Evolutionary conservation across 2,797 vertebrate genomes (phyloP).

Genomic region (Tangara arthus): DNA sequence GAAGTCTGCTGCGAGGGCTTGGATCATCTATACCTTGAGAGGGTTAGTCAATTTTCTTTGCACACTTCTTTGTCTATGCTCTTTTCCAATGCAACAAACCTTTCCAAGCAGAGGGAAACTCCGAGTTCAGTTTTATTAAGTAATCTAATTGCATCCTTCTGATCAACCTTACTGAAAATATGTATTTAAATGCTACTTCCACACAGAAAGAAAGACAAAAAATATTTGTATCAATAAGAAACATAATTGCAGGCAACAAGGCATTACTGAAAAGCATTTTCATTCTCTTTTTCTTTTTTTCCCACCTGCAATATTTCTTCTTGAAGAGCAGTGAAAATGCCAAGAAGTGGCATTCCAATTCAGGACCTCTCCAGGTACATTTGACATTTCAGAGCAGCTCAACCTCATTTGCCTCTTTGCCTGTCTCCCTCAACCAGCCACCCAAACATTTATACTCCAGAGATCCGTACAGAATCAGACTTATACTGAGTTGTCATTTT

Average conservation of each 20-base stretch:
- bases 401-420: background rate
- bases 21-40: background rate
- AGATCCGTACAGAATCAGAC: background rate
- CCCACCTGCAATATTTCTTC: background rate
- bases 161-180: background rate
- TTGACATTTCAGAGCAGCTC: slow-evolving; percentile 19
- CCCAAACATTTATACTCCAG: slow-evolving; percentile 18
- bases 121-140: background rate
- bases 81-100: background rate
- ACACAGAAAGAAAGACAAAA: background rate
- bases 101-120: background rate
- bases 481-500: slow-evolving; percentile 22
- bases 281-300: background rate
- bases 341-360: background rate
- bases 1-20: background rate
- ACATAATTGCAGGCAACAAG: background rate
- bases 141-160: background rate
- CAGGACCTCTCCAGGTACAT: background rate
- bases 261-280: background rate
- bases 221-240: background rate
- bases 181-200: background rate
- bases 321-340: background rate
- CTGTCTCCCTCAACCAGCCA: slow-evolving; percentile 21
- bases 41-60: background rate
- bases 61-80: background rate